Percentiles rank a stretch among this genome's conserved stretches.
These are phyloP conservation scores for Origma solitaria DNA, from an alignment of 2,113 vertebrate genomes.

Conservation along the genomic window DNA sequence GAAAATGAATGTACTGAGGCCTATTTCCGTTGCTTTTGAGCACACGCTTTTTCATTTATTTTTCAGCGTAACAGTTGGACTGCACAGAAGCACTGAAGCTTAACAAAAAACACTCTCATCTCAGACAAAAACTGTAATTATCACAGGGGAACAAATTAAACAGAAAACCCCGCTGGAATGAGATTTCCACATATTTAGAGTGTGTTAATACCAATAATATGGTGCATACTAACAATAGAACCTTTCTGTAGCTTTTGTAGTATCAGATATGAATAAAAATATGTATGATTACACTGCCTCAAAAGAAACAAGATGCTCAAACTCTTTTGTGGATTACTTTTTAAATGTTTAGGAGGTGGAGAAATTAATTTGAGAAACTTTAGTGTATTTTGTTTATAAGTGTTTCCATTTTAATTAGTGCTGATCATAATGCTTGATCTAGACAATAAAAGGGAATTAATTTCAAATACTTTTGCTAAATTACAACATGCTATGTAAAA, in stretches of 20 bases:
- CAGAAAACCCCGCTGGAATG: conserved; percentile 41
- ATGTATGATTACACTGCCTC: neutral
- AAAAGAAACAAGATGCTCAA: conserved; percentile 42
- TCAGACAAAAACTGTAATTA: conserved; percentile 70
- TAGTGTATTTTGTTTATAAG: neutral
- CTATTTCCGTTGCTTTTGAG: conserved; percentile 23
- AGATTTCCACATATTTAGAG: conserved; percentile 58
- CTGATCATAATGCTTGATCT: neutral
- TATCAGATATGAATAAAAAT: conserved; percentile 51
- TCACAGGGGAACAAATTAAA: conserved; percentile 68
- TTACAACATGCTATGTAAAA: neutral
- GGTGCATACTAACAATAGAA: conserved; percentile 41
- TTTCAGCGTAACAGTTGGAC: conserved; percentile 51
- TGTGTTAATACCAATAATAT: conserved; percentile 58
- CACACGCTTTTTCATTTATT: conserved; percentile 52
- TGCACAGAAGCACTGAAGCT: conserved; percentile 59
- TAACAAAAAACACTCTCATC: conserved; percentile 63
- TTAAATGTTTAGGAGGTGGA: neutral
- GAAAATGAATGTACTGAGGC: conserved; percentile 12
- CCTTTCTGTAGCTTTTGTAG: conserved; percentile 47
- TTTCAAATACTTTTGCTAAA: neutral
- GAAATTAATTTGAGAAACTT: neutral
- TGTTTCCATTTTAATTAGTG: neutral
- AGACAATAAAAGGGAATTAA: neutral
- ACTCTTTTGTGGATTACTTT: conserved; percentile 9